Percentiles rank a stretch among this genome's conserved stretches.
These are phyloP conservation scores for Hephaestus fuliginosus DNA, from an alignment of 2,797 vertebrate species.

Conservation along the genomic window DNA sequence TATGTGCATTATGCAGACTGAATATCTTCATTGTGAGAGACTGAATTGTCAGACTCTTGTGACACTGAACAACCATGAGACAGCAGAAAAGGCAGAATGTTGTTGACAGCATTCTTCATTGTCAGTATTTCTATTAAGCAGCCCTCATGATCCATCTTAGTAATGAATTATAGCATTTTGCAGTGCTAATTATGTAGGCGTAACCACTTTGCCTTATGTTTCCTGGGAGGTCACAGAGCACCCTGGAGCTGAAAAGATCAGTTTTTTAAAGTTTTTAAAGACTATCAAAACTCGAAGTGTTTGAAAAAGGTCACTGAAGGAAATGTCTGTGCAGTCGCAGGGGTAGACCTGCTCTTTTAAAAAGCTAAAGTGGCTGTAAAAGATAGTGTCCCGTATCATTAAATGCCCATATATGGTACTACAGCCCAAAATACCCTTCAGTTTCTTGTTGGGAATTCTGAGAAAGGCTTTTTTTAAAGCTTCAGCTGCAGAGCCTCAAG, in stretches of 20 bases:
- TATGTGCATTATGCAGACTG: slow-evolving; percentile 62
- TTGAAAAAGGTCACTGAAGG: slow-evolving; percentile 31
- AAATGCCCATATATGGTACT: slow-evolving; percentile 72
- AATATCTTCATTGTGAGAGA: slow-evolving; percentile 76
- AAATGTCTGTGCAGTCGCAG: slow-evolving; percentile 22
- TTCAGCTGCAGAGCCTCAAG: slow-evolving; percentile 42
- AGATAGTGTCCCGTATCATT: slow-evolving; percentile 46
- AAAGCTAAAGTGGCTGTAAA: slow-evolving; percentile 63
- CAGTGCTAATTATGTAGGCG: slow-evolving; percentile 50
- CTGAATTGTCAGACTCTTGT: slow-evolving; percentile 72
- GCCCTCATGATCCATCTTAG: slow-evolving; percentile 59
- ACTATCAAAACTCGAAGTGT: slow-evolving; percentile 47
- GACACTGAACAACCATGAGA: slow-evolving; percentile 69
- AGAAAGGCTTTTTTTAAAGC: slow-evolving; percentile 41
- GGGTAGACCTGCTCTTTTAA: slow-evolving; percentile 39
- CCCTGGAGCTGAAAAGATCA: slow-evolving; percentile 2
- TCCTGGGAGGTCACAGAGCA: slow-evolving; percentile 41
- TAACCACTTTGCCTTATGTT: slow-evolving; percentile 36
- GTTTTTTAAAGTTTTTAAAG: slow-evolving; percentile 24
- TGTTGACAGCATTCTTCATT: slow-evolving; percentile 67
- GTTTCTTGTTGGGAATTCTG: slow-evolving; percentile 51
- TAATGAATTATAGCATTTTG: slow-evolving; percentile 66
- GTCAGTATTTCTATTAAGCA: slow-evolving; percentile 58
- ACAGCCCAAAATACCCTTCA: slow-evolving; percentile 60
- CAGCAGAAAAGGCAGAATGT: slow-evolving; percentile 64